Conservation (phyloP, 2,113 vertebrate species). For the Hyla sarda region DNA sequence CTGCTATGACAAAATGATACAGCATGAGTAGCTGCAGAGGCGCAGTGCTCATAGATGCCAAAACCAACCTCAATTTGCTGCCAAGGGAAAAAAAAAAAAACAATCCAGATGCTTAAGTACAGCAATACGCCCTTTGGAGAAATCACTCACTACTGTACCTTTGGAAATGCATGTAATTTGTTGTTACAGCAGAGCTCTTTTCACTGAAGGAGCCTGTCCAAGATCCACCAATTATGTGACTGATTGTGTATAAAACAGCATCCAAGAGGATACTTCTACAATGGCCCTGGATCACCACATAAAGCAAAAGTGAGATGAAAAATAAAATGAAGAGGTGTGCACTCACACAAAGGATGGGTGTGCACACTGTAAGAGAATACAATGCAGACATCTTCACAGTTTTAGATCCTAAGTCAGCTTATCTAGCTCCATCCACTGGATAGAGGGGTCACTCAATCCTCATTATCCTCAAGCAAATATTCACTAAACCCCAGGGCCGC, state of each 20-base stretch:
- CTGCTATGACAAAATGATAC: conserved; percentile 11
- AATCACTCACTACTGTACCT: neutral
- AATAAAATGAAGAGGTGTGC: too few species aligned
- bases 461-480: too few species aligned
- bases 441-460: too few species aligned
- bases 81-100: conserved; percentile 32
- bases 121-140: conserved; percentile 24
- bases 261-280: neutral
- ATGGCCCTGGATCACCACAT: neutral
- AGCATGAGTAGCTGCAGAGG: conserved; percentile 33
- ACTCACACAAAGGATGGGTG: too few species aligned
- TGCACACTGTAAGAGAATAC: too few species aligned
- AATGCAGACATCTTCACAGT: too few species aligned
- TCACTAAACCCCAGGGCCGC: too few species aligned
- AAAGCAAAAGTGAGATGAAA: neutral
- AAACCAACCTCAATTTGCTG: conserved; percentile 12
- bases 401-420: too few species aligned
- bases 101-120: conserved; percentile 18
- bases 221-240: neutral
- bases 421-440: too few species aligned
- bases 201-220: neutral
- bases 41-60: conserved; percentile 33
- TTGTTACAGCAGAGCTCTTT: neutral
- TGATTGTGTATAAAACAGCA: neutral
- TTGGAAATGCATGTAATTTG: neutral